These are phyloP conservation scores for Coelopa pilipes DNA, from an alignment of 2,888 invertebrate species.

Conservation along the genomic window DNA sequence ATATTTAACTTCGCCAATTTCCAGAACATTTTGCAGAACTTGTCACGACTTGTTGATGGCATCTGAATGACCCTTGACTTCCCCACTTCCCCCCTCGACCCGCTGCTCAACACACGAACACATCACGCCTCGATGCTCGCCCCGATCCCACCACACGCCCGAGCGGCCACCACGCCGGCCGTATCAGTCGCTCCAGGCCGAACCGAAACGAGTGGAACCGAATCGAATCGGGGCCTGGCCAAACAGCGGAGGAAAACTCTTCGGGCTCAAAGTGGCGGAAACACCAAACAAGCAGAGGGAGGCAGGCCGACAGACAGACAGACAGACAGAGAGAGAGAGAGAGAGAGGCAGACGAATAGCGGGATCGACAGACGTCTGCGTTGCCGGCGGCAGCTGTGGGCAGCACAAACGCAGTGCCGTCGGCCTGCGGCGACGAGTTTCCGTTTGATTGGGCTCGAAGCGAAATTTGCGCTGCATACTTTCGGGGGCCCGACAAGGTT, in stretches of 20 bases:
- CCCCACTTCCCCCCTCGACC: no score
- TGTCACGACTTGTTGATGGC: no score
- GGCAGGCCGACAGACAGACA: neutral
- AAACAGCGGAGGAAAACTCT: neutral
- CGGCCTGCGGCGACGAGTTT: constrained; percentile 6
- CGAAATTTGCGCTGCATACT: constrained; percentile 14
- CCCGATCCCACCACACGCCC: no score
- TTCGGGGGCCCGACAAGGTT: neutral
- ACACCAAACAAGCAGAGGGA: neutral
- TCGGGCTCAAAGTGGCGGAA: constrained; percentile 9
- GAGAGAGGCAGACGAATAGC: neutral
- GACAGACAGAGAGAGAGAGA: neutral
- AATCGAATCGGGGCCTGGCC: no score
- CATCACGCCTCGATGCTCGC: no score
- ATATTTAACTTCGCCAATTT: no score
- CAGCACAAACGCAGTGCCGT: neutral
- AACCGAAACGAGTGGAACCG: neutral
- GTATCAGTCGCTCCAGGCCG: no score
- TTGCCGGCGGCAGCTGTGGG: neutral
- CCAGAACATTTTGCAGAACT: no score
- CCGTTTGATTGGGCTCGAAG: constrained; percentile 15
- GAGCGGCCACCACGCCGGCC: no score
- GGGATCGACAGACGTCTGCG: no score
- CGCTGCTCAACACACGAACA: no score
- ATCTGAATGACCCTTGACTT: no score